Conservation (phyloP, 1,140 invertebrate species). For the Platyura marginata region DNA sequence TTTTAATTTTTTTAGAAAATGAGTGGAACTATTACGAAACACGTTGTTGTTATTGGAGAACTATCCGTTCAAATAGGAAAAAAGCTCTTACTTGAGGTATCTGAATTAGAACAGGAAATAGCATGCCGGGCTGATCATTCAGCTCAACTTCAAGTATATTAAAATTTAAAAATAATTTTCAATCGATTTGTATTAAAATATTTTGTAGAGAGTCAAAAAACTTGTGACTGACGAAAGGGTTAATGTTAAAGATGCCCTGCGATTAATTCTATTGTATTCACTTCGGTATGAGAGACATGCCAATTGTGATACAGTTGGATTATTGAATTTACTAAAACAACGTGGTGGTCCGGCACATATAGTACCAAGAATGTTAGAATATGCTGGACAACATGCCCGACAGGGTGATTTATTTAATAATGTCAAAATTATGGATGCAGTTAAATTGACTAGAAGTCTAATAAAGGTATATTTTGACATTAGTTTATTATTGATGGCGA, state of each 20-base stretch:
- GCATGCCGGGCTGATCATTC: conserved; percentile 86
- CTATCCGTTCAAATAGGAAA: conserved; percentile 67
- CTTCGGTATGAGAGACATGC: conserved; percentile 80
- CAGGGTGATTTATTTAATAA: conserved; percentile 65
- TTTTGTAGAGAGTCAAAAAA: conserved; percentile 51
- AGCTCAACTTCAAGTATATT: conserved; percentile 61
- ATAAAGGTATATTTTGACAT: conserved; percentile 57
- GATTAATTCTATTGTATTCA: conserved; percentile 85
- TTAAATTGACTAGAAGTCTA: conserved; percentile 78
- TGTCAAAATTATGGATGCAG: conserved; percentile 53
- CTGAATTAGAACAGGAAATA: conserved; percentile 93
- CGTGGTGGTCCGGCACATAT: conserved; percentile 40
- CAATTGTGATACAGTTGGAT: conserved; percentile 60
- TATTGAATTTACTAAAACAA: conserved; percentile 54
- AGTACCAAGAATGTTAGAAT: conserved; percentile 55
- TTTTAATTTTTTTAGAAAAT: conserved; percentile 63
- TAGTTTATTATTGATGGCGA: no score
- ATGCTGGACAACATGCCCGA: conserved; percentile 55
- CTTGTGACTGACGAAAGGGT: conserved; percentile 52
- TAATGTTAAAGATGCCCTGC: conserved; percentile 58
- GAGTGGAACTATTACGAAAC: conserved; percentile 94
- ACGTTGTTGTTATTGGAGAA: conserved; percentile 91
- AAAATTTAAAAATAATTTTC: no score
- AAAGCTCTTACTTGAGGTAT: conserved; percentile 72
- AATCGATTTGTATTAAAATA: no score